Base-by-base conservation (phyloP, 2,113 vertebrate species). In the Telmatochromis sp. region DNA sequence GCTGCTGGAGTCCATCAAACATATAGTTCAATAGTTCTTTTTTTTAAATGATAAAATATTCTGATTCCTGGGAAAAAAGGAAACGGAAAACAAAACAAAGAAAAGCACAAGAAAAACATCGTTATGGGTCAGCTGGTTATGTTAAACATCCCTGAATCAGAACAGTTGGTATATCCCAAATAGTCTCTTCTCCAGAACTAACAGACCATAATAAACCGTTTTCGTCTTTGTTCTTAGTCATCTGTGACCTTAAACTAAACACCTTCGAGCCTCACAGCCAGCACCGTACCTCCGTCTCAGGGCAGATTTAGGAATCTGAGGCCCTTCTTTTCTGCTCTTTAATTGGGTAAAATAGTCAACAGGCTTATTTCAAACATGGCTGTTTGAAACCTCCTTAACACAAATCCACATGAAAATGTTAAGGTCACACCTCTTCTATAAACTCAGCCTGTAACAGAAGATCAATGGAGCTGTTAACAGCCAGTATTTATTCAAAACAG, bases 211-310 rank as follows among this genome's bases (percentile, higher is more conserved):
- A 37, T 37, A 68, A 37, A 68, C 10, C 5, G 33, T 37, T 68
- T 68, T 21, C 19, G 6, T 21, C 10, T 65, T 65, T 65, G 31
- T 65, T 65, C 60, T 65, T 37, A 65, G 19, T 65, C 6, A 21
- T 65, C 19, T 21, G 19, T 65, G 33, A 68, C 0, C 33, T 2
- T 13, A 65, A 65, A 65, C 33, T n/a, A 35, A 35, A 63, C 4
- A 12, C 4, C 60, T 37, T 21, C 3, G 4, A 68, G 19, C 60
- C 60, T 35, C 58, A 12, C 58, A n/a, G 58, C 28, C 15, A 63
- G 15, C 1, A 19, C 31, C 9, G 31, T 63, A 0, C 58, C 58
- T 2, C 60, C 1, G 0, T 21, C 19, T 68, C 0, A 5, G 63
- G 3, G 63, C 60, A 37, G 60, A 37, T 37, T 37, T 1, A 65